A percentile compares a stretch with the other conserved stretches of the same genome.
These are phyloP conservation scores for Cheumatopsyche charites DNA, from an alignment of 1,140 invertebrate genomes.

Conservation along the genomic window DNA sequence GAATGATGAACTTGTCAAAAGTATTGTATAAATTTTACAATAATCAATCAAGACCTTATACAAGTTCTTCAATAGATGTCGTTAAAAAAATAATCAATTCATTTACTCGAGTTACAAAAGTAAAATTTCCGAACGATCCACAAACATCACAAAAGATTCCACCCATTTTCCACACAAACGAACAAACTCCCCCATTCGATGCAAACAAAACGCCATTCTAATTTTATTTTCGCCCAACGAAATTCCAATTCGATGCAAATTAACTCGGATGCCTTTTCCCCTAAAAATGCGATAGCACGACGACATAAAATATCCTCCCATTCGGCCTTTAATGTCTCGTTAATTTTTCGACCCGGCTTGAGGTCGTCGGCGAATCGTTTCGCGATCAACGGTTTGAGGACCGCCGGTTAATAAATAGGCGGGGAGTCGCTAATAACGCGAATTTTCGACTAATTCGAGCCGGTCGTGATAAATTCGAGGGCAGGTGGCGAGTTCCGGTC, in stretches of 20 bases:
- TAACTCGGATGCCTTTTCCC: background rate
- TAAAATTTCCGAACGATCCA: too few species aligned
- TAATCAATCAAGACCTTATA: too few species aligned
- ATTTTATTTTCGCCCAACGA: background rate
- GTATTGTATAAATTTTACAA: too few species aligned
- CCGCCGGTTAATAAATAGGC: background rate
- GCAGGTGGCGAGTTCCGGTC: slow-evolving; percentile 6
- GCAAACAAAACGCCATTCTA: too few species aligned
- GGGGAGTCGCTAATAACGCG: background rate
- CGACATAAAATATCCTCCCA: too few species aligned
- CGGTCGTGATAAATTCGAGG: background rate
- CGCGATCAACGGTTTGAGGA: slow-evolving; percentile 2
- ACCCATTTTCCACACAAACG: background rate
- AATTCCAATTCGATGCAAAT: slow-evolving; percentile 7
- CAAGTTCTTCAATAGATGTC: too few species aligned
- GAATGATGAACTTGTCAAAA: too few species aligned
- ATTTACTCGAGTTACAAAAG: too few species aligned
- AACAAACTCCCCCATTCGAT: background rate
- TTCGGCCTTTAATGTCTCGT: slow-evolving; percentile 4
- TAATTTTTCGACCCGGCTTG: slow-evolving; percentile 14
- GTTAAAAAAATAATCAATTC: too few species aligned
- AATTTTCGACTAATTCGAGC: slow-evolving; percentile 17
- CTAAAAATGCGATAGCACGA: too few species aligned
- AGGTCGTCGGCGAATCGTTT: background rate
- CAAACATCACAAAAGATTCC: too few species aligned